Base-by-base conservation (phyloP, 2,888 invertebrate genomes). In the Chouioia cunea region DNA sequence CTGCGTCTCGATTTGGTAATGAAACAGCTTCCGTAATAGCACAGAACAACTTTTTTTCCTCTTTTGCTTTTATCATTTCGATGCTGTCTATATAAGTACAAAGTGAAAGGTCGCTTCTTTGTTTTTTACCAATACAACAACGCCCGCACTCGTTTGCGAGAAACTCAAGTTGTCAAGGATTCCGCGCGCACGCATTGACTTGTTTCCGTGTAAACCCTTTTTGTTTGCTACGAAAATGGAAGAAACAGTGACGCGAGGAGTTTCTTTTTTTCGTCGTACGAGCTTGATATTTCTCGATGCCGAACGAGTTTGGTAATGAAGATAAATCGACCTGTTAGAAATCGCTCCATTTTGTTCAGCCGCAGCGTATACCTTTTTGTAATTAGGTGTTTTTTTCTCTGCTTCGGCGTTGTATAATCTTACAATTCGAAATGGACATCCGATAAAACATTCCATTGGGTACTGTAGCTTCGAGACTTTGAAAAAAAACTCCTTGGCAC, bases 41-140 rank as follows among this genome's bases (percentile, higher is more conserved):
- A 46, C 12, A 15, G 6, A 54, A 44, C 66, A 47, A 53, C 66
- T 63, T 66, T 67, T 63, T 66, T 50, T 43, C 47, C 18, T 54
- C 12, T n/a, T n/a, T n/a, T n/a, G n/a, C n/a, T n/a, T n/a, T 27
- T 27, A 4, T 27, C 27, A 27, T 27, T 27, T 27, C 4, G 4
- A 6, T 6, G 27, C 6, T 27, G 6, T 27, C 27, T 27, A 27
- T 27, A 27, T 27, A 6, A 6, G 3, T 6, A 43, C 6, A 20
- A 56, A 65, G 69, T 54, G 70, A 75, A 73, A 75, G 71, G 58
- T 60, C 66, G 65, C 27, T 15, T 27, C 27, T 27, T 27, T 58
- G 70, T 73, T 75, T 71, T 71, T 66, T 66, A n/a, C n/a, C n/a
- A n/a, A n/a, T n/a, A n/a, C 43, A 44, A 14, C 36, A 52, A 27